Percentiles rank a stretch among this genome's conserved stretches.
Evolutionary conservation across 2,113 vertebrate genomes (phyloP).

Genomic region (Struthidea cinerea): DNA sequence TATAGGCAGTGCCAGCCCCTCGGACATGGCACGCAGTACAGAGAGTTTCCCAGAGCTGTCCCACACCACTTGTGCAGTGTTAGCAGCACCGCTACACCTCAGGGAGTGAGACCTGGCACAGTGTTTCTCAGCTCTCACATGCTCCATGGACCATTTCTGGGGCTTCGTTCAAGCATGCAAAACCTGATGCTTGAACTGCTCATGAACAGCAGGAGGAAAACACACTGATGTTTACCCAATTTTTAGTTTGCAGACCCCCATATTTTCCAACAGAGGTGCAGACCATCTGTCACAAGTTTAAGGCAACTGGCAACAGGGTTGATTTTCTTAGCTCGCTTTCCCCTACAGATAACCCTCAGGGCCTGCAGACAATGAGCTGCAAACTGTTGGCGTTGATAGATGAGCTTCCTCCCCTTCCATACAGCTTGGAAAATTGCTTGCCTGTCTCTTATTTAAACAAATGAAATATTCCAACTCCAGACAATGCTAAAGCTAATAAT

Average conservation of each 20-base stretch:
- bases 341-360: conserved; percentile 10
- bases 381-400: conserved; percentile 7
- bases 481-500: not conserved
- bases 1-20: not conserved
- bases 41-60: not conserved
- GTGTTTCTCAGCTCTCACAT: not conserved
- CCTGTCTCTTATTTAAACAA: not conserved
- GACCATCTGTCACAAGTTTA: not conserved
- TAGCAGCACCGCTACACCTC: not conserved
- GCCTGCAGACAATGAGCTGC: conserved; percentile 8
- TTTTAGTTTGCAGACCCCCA: not conserved
- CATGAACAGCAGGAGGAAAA: not conserved
- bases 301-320: not conserved
- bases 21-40: rapidly evolving
- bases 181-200: not conserved
- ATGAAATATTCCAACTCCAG: not conserved
- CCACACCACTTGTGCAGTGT: not conserved
- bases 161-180: not conserved
- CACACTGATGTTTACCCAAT: rapidly evolving
- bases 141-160: not conserved
- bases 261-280: not conserved
- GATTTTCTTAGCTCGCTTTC: conserved; percentile 3
- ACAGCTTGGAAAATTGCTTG: conserved; percentile 12
- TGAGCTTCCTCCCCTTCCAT: not conserved
- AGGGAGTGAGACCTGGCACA: not conserved